A percentile compares a stretch with the other conserved stretches of the same genome.
Conservation (phyloP, 2,888 invertebrate genomes). For the Drosophila flavopinicola region DNA sequence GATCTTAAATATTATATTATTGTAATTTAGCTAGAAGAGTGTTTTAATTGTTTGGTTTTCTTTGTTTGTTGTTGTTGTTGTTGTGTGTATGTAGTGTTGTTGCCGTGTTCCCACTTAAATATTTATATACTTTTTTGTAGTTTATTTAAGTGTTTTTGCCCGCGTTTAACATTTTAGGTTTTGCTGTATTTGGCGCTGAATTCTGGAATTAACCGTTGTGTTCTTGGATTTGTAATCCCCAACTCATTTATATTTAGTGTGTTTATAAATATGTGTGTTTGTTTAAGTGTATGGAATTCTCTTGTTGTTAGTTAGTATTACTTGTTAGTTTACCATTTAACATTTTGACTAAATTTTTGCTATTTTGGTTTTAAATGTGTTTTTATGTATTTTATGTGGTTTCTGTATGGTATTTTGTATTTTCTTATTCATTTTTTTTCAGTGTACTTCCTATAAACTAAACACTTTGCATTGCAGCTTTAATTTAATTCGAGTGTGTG, state of each 20-base stretch:
- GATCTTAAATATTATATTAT: constrained; percentile 69
- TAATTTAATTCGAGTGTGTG: constrained; percentile 60
- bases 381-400: constrained; percentile 44
- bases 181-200: constrained; percentile 49
- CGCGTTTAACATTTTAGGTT: constrained; percentile 51
- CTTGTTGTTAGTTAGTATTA: constrained; percentile 48
- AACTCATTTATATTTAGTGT: constrained; percentile 38
- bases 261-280: constrained; percentile 38
- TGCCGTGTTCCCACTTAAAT: constrained; percentile 38
- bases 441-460: constrained; percentile 74
- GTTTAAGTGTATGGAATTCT: constrained; percentile 56
- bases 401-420: constrained; percentile 50
- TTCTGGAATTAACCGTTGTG: constrained; percentile 44
- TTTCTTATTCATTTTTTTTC: constrained; percentile 51
- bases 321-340: constrained; percentile 62
- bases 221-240: constrained; percentile 44
- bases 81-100: constrained; percentile 27
- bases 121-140: constrained; percentile 38
- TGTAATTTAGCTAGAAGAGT: constrained; percentile 75
- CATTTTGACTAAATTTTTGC: constrained; percentile 73
- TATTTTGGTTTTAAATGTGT: constrained; percentile 47
- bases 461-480: constrained; percentile 68
- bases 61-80: constrained; percentile 11
- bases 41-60: constrained; percentile 31
- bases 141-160: constrained; percentile 53